Evolutionary conservation across 2,113 vertebrate genomes (phyloP).

Genomic region (Dipodomys spectabilis): DNA sequence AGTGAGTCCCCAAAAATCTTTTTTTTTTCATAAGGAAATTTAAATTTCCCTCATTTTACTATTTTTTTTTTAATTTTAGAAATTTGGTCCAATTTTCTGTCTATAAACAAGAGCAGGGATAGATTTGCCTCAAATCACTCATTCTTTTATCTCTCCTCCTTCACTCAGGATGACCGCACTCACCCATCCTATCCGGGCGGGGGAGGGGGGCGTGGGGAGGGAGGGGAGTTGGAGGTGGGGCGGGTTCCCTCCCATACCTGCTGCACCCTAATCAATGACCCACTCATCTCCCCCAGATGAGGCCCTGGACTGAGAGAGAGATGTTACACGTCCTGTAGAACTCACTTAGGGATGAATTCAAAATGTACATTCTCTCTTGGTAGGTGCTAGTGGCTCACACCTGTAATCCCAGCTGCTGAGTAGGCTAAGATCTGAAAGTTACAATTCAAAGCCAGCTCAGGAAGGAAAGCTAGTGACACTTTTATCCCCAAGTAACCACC

Average conservation of each 20-base stretch:
- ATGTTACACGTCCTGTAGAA: no score
- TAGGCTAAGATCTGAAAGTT: no score
- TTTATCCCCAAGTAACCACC: no score
- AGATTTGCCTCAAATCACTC: background rate
- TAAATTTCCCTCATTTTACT: constrained; percentile 13
- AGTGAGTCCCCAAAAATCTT: background rate
- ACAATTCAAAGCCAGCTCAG: no score
- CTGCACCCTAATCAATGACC: background rate
- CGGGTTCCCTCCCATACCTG: background rate
- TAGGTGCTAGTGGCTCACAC: no score
- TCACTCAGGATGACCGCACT: background rate
- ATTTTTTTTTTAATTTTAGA: constrained; percentile 5
- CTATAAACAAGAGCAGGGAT: background rate
- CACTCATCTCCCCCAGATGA: background rate
- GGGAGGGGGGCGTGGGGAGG: no score
- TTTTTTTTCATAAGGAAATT: background rate
- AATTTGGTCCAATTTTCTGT: constrained; percentile 14
- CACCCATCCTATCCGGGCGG: no score
- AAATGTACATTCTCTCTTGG: background rate
- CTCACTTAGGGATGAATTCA: background rate
- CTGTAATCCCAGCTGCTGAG: no score
- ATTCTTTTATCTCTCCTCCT: background rate
- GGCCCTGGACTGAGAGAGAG: background rate
- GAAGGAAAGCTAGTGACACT: no score
- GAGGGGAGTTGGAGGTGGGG: no score